Percentiles rank a stretch among this genome's conserved stretches.
phyloP scores from a whole-genome alignment of 2,888 invertebrate species.

The Noctua janthe region DNA sequence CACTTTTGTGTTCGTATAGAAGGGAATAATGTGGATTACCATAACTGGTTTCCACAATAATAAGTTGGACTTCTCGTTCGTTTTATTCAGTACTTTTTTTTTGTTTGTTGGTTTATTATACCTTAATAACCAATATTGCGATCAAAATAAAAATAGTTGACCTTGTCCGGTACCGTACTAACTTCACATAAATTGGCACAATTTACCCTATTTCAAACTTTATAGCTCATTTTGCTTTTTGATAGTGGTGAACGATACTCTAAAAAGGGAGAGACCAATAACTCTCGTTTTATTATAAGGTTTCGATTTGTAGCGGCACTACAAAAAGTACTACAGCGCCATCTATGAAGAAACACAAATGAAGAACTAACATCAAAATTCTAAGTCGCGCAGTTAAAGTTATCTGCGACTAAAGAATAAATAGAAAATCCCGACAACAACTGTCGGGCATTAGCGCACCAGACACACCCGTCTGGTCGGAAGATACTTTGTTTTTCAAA shows the following conservation, averaged over 20 bases:
- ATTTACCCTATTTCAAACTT: neutral
- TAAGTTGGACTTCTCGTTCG: neutral
- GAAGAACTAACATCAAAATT: no score
- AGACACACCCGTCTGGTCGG: no score
- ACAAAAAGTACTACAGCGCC: no score
- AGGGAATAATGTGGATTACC: slow-evolving; percentile 1
- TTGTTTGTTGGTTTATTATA: no score
- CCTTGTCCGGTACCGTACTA: neutral
- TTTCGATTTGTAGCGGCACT: no score
- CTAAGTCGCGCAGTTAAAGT: no score
- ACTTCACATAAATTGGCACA: neutral
- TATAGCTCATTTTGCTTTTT: neutral
- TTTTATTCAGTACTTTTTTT: neutral
- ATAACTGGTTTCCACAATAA: slow-evolving; percentile 18
- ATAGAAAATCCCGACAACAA: no score
- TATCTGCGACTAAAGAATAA: no score
- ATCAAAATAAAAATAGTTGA: neutral
- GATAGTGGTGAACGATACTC: neutral
- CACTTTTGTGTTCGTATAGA: neutral
- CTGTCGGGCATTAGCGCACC: no score
- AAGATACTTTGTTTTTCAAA: no score
- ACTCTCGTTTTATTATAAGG: neutral
- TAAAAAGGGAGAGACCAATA: neutral
- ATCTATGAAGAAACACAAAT: no score
- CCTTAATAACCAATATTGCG: no score